phyloP scores from a whole-genome alignment of 1,140 invertebrate genomes.

The Drosophila pseudoobscura region DNA sequence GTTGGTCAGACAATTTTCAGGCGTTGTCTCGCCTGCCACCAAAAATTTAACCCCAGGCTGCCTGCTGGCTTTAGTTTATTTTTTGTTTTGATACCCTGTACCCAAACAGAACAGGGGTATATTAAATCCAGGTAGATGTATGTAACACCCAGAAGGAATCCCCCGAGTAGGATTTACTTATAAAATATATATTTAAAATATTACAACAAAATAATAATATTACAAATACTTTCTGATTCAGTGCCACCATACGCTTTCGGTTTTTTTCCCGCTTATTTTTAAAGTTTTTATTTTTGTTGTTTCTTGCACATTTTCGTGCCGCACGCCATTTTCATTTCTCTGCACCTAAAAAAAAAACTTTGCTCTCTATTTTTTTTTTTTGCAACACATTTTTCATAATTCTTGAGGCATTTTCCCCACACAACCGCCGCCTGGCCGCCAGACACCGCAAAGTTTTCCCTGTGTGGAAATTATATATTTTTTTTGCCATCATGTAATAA shows the following conservation, averaged over 20 bases:
- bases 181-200: no score
- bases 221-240: no score
- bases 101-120: no score
- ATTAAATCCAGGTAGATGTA: no score
- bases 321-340: slow-evolving; percentile 72
- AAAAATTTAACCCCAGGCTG: slow-evolving; percentile 77
- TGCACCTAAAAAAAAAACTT: slow-evolving; percentile 28
- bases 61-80: slow-evolving; percentile 38
- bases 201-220: no score
- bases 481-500: slow-evolving; percentile 68
- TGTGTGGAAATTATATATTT: slow-evolving; percentile 72
- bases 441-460: slow-evolving; percentile 66
- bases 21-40: slow-evolving; percentile 74
- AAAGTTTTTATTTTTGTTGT: slow-evolving; percentile 36
- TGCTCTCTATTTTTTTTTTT: slow-evolving; percentile 37
- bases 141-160: no score
- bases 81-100: background rate
- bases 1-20: slow-evolving; percentile 79
- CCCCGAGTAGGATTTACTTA: no score
- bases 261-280: slow-evolving; percentile 16
- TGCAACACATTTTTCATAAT: slow-evolving; percentile 79
- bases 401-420: slow-evolving; percentile 70
- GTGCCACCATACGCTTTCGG: background rate
- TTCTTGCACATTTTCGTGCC: slow-evolving; percentile 73
- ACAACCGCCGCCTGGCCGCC: slow-evolving; percentile 20